Percentiles rank a stretch among this genome's conserved stretches.
These are phyloP conservation scores for Dynastes grantii DNA, from an alignment of 2,888 invertebrate species.

Conservation along the genomic window DNA sequence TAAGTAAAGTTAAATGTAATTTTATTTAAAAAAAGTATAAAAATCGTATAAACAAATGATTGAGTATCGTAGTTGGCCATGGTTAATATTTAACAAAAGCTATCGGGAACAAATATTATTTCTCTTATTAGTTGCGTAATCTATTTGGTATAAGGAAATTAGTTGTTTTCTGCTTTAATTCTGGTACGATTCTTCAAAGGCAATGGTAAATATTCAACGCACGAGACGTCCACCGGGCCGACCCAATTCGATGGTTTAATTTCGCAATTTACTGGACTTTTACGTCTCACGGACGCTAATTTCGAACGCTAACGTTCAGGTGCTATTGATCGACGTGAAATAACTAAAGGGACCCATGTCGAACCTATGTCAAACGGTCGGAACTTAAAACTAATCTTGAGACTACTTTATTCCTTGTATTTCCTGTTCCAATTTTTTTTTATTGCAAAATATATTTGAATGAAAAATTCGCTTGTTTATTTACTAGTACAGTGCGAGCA, in stretches of 20 bases:
- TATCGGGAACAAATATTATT: too few species aligned
- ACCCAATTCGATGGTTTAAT: constrained; percentile 31
- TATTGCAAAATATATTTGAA: neutral
- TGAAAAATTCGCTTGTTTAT: too few species aligned
- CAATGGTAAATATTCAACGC: constrained; percentile 12
- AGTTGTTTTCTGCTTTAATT: too few species aligned
- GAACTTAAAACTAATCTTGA: constrained; percentile 20
- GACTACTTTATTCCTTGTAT: neutral
- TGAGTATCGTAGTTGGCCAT: too few species aligned
- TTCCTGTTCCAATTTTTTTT: neutral
- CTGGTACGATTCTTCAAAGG: neutral
- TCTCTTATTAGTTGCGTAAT: too few species aligned
- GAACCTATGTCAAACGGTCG: constrained; percentile 19
- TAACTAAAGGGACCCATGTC: constrained; percentile 32
- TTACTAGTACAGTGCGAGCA: too few species aligned
- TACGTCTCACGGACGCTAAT: constrained; percentile 15
- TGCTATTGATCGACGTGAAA: constrained; percentile 39
- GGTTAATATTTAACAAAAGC: too few species aligned
- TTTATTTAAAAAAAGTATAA: too few species aligned
- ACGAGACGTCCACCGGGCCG: neutral
- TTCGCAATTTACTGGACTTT: constrained; percentile 27
- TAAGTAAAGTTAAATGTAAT: too few species aligned
- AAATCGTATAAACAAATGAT: too few species aligned
- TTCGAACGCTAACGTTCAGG: constrained; percentile 14
- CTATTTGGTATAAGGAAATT: too few species aligned